Percentiles rank a stretch among this genome's conserved stretches.
Evolutionary conservation across 2,888 invertebrate species (phyloP).

Genomic region (Neoaliturus tenellus): DNA sequence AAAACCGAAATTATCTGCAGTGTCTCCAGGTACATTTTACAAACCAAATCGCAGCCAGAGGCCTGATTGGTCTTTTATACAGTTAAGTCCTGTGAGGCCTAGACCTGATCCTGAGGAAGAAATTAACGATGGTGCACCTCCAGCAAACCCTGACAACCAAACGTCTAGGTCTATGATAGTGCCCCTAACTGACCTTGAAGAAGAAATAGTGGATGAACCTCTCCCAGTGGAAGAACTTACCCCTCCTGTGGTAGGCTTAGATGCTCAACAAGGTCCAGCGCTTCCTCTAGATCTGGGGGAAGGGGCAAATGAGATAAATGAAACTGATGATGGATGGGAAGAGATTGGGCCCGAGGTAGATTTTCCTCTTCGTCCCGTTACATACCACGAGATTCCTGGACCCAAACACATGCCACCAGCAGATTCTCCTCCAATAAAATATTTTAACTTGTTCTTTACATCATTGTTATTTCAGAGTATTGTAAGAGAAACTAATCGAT

Average conservation of each 20-base stretch:
- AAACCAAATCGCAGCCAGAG: neutral
- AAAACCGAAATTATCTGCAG: neutral
- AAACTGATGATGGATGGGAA: neutral
- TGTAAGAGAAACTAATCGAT: conserved; percentile 10
- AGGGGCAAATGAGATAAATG: neutral
- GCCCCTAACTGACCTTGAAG: neutral
- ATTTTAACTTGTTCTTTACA: conserved; percentile 25
- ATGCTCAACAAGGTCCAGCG: too few relatives aligned
- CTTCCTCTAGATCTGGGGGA: neutral
- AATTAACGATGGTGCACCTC: too few relatives aligned
- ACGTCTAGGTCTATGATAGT: too few relatives aligned
- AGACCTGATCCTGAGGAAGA: too few relatives aligned
- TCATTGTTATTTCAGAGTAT: neutral
- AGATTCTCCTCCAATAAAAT: neutral
- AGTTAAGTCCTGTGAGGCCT: neutral
- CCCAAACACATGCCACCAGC: conserved; percentile 19
- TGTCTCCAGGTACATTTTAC: neutral
- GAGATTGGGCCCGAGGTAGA: neutral
- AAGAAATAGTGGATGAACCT: conserved; percentile 1
- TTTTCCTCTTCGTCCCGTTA: conserved; percentile 4
- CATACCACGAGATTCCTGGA: conserved; percentile 3
- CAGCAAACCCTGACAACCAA: too few relatives aligned
- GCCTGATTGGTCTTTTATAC: neutral
- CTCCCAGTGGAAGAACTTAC: too few relatives aligned
- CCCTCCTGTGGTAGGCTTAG: neutral